phyloP scores from a whole-genome alignment of 2,797 vertebrate genomes.

The Liparis tanakae region DNA sequence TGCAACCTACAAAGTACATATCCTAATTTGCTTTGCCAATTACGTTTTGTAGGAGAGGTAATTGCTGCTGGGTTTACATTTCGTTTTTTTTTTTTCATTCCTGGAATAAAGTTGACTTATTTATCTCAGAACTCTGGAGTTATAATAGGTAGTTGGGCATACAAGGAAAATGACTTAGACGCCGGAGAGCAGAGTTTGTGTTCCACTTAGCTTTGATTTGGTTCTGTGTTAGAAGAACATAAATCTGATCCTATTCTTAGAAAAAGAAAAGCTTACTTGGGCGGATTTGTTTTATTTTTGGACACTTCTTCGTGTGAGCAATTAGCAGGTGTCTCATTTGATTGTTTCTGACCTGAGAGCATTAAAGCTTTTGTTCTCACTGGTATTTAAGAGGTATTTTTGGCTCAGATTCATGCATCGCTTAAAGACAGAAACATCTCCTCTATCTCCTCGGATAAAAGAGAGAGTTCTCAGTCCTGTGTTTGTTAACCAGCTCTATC shows the following conservation, averaged over 20 bases:
- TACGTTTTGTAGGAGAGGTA: slow-evolving; percentile 17
- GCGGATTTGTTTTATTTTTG: background rate
- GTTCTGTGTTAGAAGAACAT: background rate
- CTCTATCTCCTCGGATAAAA: background rate
- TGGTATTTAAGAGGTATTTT: slow-evolving; percentile 1
- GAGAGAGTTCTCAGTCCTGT: background rate
- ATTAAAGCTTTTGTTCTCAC: background rate
- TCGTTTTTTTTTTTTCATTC: slow-evolving; percentile 13
- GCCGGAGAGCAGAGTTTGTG: background rate
- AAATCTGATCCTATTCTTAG: background rate
- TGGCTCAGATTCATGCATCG: background rate
- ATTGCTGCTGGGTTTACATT: slow-evolving; percentile 17
- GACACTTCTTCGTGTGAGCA: background rate
- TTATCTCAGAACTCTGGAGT: background rate
- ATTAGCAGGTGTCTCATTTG: background rate
- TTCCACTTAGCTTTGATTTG: background rate
- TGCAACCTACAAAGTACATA: slow-evolving; percentile 17
- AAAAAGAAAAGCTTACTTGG: background rate
- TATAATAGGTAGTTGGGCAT: background rate
- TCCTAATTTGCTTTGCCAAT: slow-evolving; percentile 31
- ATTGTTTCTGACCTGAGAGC: background rate
- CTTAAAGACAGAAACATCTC: background rate
- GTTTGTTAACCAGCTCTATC: slow-evolving; percentile 7
- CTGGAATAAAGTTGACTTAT: background rate
- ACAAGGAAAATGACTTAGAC: background rate